A percentile compares a stretch with the other conserved stretches of the same genome.
Evolutionary conservation across 1,140 invertebrate species (phyloP).

Genomic region (Drosophila navojoa): DNA sequence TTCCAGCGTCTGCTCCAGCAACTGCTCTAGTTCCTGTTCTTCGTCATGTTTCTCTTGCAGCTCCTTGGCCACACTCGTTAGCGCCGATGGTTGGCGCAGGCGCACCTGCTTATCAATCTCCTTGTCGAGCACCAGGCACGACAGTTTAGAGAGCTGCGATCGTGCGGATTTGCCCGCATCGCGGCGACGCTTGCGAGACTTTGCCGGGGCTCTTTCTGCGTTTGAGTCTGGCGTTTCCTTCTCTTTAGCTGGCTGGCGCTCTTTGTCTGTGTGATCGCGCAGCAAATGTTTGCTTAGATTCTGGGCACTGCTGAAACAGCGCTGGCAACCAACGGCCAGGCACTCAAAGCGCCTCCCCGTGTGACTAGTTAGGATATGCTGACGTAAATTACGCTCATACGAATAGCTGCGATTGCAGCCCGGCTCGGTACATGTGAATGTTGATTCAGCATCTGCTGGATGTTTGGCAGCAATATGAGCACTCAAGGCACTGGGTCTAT

Average conservation of each 20-base stretch:
- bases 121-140: slow-evolving; percentile 56
- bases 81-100: slow-evolving; percentile 32
- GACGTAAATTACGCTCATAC: slow-evolving; percentile 71
- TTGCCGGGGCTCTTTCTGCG: not conserved
- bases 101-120: slow-evolving; percentile 60
- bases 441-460: slow-evolving; percentile 1
- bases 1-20: not conserved
- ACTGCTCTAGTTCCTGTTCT: not conserved
- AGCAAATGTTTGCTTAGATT: slow-evolving; percentile 68
- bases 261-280: slow-evolving; percentile 39
- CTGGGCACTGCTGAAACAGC: slow-evolving; percentile 72
- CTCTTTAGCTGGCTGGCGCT: not conserved
- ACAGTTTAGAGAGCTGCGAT: slow-evolving; percentile 56
- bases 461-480: slow-evolving; percentile 65
- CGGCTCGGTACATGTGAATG: slow-evolving; percentile 54
- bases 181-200: slow-evolving; percentile 58
- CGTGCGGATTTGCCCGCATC: slow-evolving; percentile 63
- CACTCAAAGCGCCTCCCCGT: slow-evolving; percentile 72
- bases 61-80: slow-evolving; percentile 45
- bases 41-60: slow-evolving; percentile 27
- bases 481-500: slow-evolving; percentile 52
- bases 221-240: not conserved
- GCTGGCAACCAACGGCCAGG: slow-evolving; percentile 50
- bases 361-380: slow-evolving; percentile 63
- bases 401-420: slow-evolving; percentile 63